Evolutionary conservation across 2,888 invertebrate genomes (phyloP), one percentile per base, ranked within the genome.

Genomic region (Parnassius orleans): DNA sequence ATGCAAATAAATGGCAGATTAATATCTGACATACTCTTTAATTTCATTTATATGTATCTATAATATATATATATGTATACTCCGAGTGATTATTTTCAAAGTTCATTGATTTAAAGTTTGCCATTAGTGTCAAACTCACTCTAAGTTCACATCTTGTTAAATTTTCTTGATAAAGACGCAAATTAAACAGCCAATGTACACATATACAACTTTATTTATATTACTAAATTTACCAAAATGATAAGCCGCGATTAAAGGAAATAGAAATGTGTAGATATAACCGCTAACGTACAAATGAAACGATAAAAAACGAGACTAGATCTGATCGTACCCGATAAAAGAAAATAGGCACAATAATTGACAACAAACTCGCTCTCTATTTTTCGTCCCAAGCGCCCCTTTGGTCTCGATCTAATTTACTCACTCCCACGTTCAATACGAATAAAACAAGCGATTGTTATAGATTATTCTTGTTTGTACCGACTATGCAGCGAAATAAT

Each of bases 371-470:
- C 55, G 10, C 33, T 51, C 51, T 46, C 50, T 61, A 55, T 61
- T 48, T 33, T 41, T 14, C 55, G 44, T 44, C 55, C 61, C 61
- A 19, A n/a, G 51, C 15, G 60, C 33, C 56, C 46, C 48, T 55
- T 52, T 52, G 44, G 46, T 43, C 50, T 60, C 51, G 33, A 51
- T 56, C 55, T 61, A 61, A 61, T 61, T 61, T 56, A 44, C 55
- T 56, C 15, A 43, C 44, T 44, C 14, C 50, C 50, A 42, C 43
- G 51, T 44, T 43, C 24, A 33, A 12, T 3, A 55, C 33, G 14
- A 48, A 48, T 48, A 48, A 60, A 55, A 60, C 10, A 55, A 33
- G 60, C 48, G 56, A 61, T 56, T 60, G 41, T 12, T 41, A 3
- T n/a, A 9, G 19, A n/a, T 33, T 33, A 33, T 33, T 5, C 33